These are phyloP conservation scores for Hypotaenidia okinawae DNA, from an alignment of 2,797 vertebrate genomes.

Conservation along the genomic window DNA sequence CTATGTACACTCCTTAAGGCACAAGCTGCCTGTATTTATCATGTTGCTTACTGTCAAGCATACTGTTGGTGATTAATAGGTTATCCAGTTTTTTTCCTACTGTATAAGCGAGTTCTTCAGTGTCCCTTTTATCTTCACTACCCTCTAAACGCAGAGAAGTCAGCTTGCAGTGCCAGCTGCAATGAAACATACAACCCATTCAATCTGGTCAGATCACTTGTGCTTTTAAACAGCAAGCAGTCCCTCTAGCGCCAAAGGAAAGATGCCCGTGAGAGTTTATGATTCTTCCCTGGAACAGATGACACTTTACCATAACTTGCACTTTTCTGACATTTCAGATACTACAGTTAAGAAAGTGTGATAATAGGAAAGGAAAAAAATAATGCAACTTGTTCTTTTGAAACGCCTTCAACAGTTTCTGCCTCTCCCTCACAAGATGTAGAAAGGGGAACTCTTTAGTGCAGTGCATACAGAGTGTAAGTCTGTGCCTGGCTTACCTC, in stretches of 20 bases:
- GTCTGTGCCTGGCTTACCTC: conserved; percentile 33
- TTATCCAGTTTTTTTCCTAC: not conserved
- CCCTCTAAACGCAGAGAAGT: not conserved
- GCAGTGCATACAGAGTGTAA: not conserved
- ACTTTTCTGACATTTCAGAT: not conserved
- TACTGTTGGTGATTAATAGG: not conserved
- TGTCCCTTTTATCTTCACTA: not conserved
- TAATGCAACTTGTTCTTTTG: not conserved
- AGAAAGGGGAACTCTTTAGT: not conserved
- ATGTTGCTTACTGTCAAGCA: not conserved
- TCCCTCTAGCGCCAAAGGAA: not conserved
- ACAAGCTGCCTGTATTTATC: not conserved
- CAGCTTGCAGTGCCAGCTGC: not conserved
- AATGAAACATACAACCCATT: not conserved
- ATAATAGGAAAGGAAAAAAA: not conserved
- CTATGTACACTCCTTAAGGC: not conserved
- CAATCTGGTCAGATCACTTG: not conserved
- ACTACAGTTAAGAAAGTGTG: not conserved
- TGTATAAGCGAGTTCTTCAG: not conserved
- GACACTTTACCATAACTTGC: not conserved
- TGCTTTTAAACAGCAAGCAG: not conserved
- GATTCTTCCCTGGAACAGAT: not conserved
- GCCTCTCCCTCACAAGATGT: not conserved
- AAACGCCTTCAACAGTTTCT: not conserved
- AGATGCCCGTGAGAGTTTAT: not conserved